Percentiles rank a stretch among this genome's conserved stretches.
These are phyloP conservation scores for Buceros bicornis DNA, from an alignment of 2,797 vertebrate genomes.

Conservation along the genomic window DNA sequence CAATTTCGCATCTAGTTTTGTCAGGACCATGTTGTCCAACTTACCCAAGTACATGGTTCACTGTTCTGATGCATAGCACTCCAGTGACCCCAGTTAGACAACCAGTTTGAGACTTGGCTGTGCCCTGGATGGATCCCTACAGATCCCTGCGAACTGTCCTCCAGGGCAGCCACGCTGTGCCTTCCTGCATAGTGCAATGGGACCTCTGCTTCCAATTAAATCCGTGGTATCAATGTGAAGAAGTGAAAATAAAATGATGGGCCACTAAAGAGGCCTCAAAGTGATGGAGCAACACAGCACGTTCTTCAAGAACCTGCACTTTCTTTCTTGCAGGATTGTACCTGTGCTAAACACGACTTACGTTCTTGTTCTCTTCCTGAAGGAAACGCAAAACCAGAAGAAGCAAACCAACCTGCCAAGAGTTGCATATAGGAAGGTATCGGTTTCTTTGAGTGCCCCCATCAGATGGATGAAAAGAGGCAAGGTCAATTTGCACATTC, in stretches of 20 bases:
- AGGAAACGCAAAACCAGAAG: not conserved
- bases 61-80: not conserved
- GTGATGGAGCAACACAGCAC: not conserved
- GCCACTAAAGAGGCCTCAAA: not conserved
- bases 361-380: not conserved
- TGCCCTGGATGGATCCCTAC: not conserved
- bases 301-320: not conserved
- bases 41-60: not conserved
- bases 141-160: not conserved
- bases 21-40: not conserved
- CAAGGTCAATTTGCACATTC: not conserved
- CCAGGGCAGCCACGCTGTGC: accelerated
- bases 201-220: not conserved
- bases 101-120: not conserved
- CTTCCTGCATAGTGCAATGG: not conserved
- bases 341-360: not conserved
- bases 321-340: not conserved
- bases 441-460: not conserved
- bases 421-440: not conserved
- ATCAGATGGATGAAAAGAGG: not conserved
- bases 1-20: not conserved
- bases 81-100: not conserved
- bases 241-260: not conserved
- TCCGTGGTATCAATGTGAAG: not conserved
- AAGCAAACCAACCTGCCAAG: not conserved